phyloP scores from a whole-genome alignment of 2,797 vertebrate species.

The Champsocephalus gunnari region DNA sequence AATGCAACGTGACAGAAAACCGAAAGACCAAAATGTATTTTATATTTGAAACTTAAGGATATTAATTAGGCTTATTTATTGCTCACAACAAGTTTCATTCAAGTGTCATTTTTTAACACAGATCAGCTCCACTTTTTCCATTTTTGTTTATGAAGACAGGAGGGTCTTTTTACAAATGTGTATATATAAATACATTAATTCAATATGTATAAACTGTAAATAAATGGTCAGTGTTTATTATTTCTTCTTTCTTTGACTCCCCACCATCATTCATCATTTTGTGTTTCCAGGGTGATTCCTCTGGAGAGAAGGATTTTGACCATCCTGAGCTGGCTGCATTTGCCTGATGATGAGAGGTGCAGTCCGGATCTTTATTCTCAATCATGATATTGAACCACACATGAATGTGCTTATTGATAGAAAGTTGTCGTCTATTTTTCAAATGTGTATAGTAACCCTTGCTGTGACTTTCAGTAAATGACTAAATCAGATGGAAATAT shows the following conservation, averaged over 20 bases:
- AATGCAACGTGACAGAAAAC: neutral
- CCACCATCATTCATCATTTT: neutral
- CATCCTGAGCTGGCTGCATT: constrained; percentile 92
- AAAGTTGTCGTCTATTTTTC: no score
- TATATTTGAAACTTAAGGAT: no score
- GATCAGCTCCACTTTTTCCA: neutral
- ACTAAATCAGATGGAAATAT: neutral
- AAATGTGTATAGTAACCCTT: no score
- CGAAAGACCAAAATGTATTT: no score
- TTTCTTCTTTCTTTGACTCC: neutral
- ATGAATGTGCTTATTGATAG: neutral
- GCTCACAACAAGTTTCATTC: no score
- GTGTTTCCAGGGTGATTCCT: constrained; percentile 88
- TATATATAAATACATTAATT: no score
- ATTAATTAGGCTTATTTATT: neutral
- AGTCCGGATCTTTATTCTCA: constrained; percentile 38
- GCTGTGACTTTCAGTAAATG: neutral
- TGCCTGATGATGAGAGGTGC: constrained; percentile 91
- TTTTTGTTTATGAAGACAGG: neutral
- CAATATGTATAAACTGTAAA: neutral
- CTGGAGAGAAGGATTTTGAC: constrained; percentile 94
- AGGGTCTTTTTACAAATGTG: neutral
- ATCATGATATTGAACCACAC: neutral
- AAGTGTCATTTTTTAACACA: neutral
- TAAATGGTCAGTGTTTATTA: neutral